These are phyloP conservation scores for Tinamus guttatus DNA, from an alignment of 2,113 vertebrate genomes.

Conservation along the genomic window DNA sequence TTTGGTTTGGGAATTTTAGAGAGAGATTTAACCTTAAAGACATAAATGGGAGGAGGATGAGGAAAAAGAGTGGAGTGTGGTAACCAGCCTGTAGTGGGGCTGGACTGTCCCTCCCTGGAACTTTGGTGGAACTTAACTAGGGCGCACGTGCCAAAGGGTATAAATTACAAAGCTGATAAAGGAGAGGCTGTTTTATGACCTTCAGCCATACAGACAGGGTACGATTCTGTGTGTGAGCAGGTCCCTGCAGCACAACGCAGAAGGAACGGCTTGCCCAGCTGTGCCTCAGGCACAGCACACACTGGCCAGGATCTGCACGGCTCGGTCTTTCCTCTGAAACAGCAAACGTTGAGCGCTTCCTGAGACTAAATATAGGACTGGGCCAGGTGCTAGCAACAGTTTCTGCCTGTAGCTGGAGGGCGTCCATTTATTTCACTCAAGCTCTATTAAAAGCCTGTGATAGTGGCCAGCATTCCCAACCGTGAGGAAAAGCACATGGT, in stretches of 20 bases:
- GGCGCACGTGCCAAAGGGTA: slow-evolving; percentile 6
- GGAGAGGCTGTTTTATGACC: not conserved
- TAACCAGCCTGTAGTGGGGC: not conserved
- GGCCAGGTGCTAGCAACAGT: not conserved
- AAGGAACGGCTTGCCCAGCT: not conserved
- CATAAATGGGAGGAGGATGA: slow-evolving; percentile 15
- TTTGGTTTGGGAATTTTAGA: slow-evolving; percentile 58
- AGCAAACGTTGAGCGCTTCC: not conserved
- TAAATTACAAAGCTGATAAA: slow-evolving; percentile 14
- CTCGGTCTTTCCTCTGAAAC: not conserved
- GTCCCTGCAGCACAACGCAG: not conserved
- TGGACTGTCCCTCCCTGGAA: not conserved
- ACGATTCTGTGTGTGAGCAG: not conserved
- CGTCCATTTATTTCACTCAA: slow-evolving; percentile 1
- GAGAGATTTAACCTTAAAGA: slow-evolving; percentile 44
- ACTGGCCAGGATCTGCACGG: not conserved
- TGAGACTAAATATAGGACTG: not conserved
- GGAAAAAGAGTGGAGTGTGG: not conserved
- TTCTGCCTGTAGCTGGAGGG: not conserved
- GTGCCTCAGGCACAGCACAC: not conserved
- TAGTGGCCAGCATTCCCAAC: not conserved
- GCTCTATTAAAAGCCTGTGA: not conserved
- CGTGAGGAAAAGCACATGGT: not conserved
- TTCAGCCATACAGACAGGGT: slow-evolving; percentile 10
- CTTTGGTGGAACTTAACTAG: not conserved